Evolutionary conservation across 2,888 invertebrate genomes (phyloP).

Genomic region (Lycia hirtaria): DNA sequence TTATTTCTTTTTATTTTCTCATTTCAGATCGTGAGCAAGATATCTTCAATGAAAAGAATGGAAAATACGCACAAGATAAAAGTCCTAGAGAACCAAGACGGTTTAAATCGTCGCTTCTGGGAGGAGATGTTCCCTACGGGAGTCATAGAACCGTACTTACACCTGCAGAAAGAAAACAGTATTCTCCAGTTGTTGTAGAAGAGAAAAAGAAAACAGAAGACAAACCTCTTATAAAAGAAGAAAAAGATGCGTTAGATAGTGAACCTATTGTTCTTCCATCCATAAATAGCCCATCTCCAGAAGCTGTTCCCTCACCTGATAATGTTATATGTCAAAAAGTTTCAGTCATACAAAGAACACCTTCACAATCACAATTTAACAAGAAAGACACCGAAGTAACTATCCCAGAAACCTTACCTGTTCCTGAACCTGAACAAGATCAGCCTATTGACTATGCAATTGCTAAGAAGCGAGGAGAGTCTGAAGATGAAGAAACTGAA

Average conservation of each 20-base stretch:
- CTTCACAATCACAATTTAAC: conserved; percentile 81
- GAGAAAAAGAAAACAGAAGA: conserved; percentile 85
- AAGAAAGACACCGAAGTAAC: conserved; percentile 82
- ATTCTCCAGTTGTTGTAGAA: conserved; percentile 86
- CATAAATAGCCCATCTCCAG: conserved; percentile 81
- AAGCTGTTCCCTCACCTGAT: conserved; percentile 86
- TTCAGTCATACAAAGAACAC: conserved; percentile 94
- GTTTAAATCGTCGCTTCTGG: conserved; percentile 92
- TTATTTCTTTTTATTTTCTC: conserved; percentile 43
- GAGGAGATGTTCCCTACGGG: conserved; percentile 93
- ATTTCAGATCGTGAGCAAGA: conserved; percentile 84
- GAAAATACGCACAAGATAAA: conserved; percentile 63
- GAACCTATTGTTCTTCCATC: conserved; percentile 86
- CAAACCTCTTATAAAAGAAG: conserved; percentile 84
- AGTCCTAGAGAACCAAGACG: conserved; percentile 83
- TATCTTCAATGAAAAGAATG: conserved; percentile 77
- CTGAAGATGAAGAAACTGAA: conserved; percentile 89
- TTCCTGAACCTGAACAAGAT: conserved; percentile 90
- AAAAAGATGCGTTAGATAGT: conserved; percentile 87
- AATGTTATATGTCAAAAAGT: conserved; percentile 89
- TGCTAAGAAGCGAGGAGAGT: conserved; percentile 90
- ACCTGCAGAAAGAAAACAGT: conserved; percentile 92
- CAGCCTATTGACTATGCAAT: conserved; percentile 96
- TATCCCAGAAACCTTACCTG: conserved; percentile 79
- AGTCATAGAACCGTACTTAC: conserved; percentile 91